A percentile compares a stretch with the other conserved stretches of the same genome.
Evolutionary conservation across 2,797 vertebrate genomes (phyloP).

Genomic region (Choloepus didactylus): DNA sequence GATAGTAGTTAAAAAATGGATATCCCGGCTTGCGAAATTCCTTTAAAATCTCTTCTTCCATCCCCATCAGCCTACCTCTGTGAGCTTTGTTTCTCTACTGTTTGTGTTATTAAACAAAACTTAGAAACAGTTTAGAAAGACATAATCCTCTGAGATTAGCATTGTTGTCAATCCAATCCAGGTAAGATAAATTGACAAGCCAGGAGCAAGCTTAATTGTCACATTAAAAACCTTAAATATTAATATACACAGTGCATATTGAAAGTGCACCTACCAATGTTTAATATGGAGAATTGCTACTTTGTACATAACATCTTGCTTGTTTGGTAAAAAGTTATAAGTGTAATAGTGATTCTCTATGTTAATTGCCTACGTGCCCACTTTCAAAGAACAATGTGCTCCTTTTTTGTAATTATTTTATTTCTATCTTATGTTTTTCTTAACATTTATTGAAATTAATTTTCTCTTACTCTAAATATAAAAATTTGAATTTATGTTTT

Average conservation of each 20-base stretch:
- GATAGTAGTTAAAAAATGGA: not conserved
- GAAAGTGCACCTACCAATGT: not conserved
- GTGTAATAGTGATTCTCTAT: not conserved
- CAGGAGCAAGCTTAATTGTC: not conserved
- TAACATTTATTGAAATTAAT: not conserved
- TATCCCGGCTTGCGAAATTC: not conserved
- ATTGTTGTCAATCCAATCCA: not conserved
- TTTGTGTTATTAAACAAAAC: not conserved
- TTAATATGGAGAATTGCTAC: not conserved
- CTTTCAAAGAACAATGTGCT: conserved; percentile 1
- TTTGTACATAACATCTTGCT: not conserved
- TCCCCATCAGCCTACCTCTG: not conserved
- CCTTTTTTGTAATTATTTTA: conserved; percentile 1
- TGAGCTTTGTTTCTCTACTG: not conserved
- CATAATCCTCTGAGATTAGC: not conserved
- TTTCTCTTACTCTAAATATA: not conserved
- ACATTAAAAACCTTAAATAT: not conserved
- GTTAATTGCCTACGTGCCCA: not conserved
- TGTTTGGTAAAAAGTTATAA: not conserved
- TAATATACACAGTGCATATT: not conserved
- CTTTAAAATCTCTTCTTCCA: not conserved
- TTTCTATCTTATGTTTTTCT: not conserved
- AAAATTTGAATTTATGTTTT: not conserved
- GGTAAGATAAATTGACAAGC: not conserved
- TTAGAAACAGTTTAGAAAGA: conserved; percentile 30